Evolutionary conservation across 2,797 vertebrate species (phyloP).

Genomic region (Pipistrellus pygmaeus): DNA sequence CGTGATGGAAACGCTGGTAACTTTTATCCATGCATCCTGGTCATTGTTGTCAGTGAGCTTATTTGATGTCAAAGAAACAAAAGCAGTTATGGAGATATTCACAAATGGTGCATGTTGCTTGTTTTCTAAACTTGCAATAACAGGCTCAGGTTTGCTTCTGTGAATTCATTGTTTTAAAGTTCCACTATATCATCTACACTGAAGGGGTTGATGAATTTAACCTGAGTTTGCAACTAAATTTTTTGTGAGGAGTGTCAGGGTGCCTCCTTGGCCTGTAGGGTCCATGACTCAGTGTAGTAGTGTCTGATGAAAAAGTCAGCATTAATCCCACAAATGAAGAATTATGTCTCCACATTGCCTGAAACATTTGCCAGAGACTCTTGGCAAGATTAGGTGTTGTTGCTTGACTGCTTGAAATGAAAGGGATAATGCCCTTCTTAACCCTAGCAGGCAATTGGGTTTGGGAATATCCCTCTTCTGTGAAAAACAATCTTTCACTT

Average conservation of each 20-base stretch:
- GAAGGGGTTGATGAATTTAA: background rate
- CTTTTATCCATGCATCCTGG: background rate
- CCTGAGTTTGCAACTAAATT: background rate
- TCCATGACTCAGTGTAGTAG: background rate
- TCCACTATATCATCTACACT: background rate
- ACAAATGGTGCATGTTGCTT: background rate
- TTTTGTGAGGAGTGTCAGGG: background rate
- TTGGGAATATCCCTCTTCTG: background rate
- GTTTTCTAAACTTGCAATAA: constrained; percentile 24
- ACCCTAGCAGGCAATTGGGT: background rate
- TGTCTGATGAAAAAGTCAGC: background rate
- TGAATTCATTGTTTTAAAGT: constrained; percentile 20
- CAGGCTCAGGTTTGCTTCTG: constrained; percentile 34
- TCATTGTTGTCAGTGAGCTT: constrained; percentile 27
- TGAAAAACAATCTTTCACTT: background rate
- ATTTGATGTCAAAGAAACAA: constrained; percentile 69
- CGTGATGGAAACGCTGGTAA: background rate
- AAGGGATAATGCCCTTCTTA: background rate
- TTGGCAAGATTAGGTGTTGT: background rate
- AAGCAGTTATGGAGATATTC: constrained; percentile 66
- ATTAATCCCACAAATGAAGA: background rate
- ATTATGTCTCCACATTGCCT: background rate
- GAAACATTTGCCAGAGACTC: constrained; percentile 17
- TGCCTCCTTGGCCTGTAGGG: background rate
- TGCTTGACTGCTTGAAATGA: background rate